Evolutionary conservation across 2,888 invertebrate species (phyloP).

Genomic region (Lymantria dispar): DNA sequence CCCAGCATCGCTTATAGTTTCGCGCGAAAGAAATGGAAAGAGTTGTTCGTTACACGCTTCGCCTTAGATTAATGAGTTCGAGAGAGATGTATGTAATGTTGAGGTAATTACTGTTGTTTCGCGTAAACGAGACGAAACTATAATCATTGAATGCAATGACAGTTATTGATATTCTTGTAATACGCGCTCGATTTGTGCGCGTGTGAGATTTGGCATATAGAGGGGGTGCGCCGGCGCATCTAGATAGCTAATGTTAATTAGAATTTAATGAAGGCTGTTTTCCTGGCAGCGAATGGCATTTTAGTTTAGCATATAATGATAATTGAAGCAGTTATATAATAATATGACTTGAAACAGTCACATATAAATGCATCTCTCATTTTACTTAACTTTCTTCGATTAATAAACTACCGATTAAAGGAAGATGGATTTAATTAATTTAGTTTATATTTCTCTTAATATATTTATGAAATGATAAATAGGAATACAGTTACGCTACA

Average conservation of each 20-base stretch:
- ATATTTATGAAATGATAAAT: too few species aligned
- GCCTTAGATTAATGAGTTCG: constrained; percentile 71
- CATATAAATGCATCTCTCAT: too few species aligned
- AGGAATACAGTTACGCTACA: too few species aligned
- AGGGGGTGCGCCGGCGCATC: constrained; percentile 52
- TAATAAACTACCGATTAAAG: too few species aligned
- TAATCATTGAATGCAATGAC: constrained; percentile 74
- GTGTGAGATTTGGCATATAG: constrained; percentile 49
- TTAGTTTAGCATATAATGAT: constrained; percentile 10
- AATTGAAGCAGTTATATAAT: too few species aligned
- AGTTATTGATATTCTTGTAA: constrained; percentile 77
- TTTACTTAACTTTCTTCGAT: too few species aligned
- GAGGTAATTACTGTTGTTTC: constrained; percentile 67
- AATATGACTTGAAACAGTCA: too few species aligned
- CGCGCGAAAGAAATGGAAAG: constrained; percentile 71
- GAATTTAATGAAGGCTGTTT: constrained; percentile 62
- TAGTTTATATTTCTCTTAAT: too few species aligned
- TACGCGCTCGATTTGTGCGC: constrained; percentile 60
- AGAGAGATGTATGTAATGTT: constrained; percentile 72
- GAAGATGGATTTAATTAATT: too few species aligned
- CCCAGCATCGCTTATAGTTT: constrained; percentile 46
- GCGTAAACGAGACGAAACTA: constrained; percentile 77
- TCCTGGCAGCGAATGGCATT: constrained; percentile 20
- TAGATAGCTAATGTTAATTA: constrained; percentile 65
- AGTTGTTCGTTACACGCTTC: constrained; percentile 53